phyloP scores from a whole-genome alignment of 2,113 vertebrate genomes.

The Hippocampus zosterae region DNA sequence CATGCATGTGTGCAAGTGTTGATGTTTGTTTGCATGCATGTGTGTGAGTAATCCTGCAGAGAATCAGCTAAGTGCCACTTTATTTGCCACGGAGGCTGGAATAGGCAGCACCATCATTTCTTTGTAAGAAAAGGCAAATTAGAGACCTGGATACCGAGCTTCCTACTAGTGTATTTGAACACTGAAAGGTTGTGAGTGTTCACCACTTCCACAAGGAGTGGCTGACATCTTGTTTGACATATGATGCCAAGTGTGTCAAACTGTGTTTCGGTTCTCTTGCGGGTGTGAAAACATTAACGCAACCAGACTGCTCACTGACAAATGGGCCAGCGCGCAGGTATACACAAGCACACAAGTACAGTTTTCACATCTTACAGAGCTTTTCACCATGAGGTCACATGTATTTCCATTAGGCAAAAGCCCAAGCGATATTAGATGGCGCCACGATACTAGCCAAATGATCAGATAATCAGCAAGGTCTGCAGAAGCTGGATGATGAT shows the following conservation, averaged over 20 bases:
- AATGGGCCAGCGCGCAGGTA: slow-evolving; percentile 85
- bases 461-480: too few species aligned
- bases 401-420: too few species aligned
- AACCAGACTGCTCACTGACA: slow-evolving; percentile 79
- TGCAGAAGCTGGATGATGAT: too few species aligned
- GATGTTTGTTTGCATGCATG: too few species aligned
- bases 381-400: background rate
- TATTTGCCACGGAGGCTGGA: too few species aligned
- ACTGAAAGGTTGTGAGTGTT: slow-evolving; percentile 25
- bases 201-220: slow-evolving; percentile 21
- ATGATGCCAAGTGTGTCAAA: slow-evolving; percentile 55
- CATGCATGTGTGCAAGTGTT: too few species aligned
- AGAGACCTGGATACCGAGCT: background rate
- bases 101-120: background rate
- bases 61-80: too few species aligned
- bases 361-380: background rate
- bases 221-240: slow-evolving; percentile 55
- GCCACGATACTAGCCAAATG: too few species aligned
- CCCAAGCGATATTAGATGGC: too few species aligned
- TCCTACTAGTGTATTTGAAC: background rate
- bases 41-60: too few species aligned
- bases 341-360: slow-evolving; percentile 53
- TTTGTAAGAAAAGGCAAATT: background rate
- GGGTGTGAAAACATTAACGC: slow-evolving; percentile 79
- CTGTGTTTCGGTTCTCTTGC: slow-evolving; percentile 57